phyloP scores from a whole-genome alignment of 1,140 invertebrate genomes.

The Rhopalosiphum maidis region DNA sequence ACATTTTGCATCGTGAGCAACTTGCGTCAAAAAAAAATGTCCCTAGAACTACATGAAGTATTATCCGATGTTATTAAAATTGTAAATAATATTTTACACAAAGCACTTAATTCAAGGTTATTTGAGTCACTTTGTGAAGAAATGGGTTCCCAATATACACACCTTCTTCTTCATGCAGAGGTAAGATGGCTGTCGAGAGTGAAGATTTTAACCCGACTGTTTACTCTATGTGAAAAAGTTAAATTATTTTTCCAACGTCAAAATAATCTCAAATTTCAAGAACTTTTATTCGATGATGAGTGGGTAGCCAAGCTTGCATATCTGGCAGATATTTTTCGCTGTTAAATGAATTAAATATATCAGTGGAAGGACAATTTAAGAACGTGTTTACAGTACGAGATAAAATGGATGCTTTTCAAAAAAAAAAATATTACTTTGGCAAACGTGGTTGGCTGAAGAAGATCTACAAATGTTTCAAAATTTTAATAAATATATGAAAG shows the following conservation, averaged over 20 bases:
- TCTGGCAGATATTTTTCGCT: constrained; percentile 58
- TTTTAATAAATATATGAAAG: constrained; percentile 19
- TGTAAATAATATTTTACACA: constrained; percentile 62
- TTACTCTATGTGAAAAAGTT: constrained; percentile 1
- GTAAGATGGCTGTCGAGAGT: constrained; percentile 11
- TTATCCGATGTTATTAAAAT: constrained; percentile 59
- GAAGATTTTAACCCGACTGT: not conserved
- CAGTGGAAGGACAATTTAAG: constrained; percentile 54
- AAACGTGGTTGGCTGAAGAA: constrained; percentile 12
- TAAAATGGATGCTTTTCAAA: constrained; percentile 50
- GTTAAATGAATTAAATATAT: constrained; percentile 57
- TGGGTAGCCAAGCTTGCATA: constrained; percentile 59
- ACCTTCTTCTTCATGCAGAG: constrained; percentile 42
- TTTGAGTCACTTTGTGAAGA: constrained; percentile 60
- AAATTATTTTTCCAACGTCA: constrained; percentile 37
- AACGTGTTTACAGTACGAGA: constrained; percentile 51
- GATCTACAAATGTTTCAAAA: constrained; percentile 39
- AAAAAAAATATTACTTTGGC: constrained; percentile 40
- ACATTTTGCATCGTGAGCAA: constrained; percentile 62
- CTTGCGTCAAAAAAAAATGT: constrained; percentile 49
- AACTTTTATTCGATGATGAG: constrained; percentile 45
- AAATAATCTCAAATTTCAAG: constrained; percentile 36
- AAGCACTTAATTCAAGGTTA: constrained; percentile 60
- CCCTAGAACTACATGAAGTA: constrained; percentile 55
- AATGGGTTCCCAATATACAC: constrained; percentile 59